Conservation (phyloP, 92 coral and sea anemone species). For the Pocillopora grandis region DNA sequence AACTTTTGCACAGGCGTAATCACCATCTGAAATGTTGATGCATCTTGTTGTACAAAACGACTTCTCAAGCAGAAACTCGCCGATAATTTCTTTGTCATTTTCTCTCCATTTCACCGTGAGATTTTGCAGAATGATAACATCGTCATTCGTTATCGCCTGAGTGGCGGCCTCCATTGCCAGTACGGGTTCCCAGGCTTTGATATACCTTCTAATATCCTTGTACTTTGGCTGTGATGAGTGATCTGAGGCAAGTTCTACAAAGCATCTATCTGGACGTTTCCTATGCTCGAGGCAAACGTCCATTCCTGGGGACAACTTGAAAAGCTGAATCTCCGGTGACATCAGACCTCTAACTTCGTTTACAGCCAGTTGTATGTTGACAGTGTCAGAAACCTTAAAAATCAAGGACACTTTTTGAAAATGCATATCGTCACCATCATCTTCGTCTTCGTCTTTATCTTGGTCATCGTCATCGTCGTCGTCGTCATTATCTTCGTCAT, state of each 20-base stretch:
- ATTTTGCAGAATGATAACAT: conserved; percentile 35
- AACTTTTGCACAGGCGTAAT: conserved; percentile 43
- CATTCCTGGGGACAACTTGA: conserved; percentile 46
- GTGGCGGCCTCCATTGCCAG: conserved; percentile 63
- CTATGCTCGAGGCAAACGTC: conserved; percentile 65
- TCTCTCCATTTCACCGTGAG: conserved; percentile 33
- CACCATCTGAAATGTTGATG: conserved; percentile 28
- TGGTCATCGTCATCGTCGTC: not conserved
- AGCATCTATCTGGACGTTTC: conserved; percentile 45
- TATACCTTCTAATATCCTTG: conserved; percentile 26
- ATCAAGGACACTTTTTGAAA: conserved; percentile 17
- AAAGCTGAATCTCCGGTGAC: conserved; percentile 60
- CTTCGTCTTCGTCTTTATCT: too few species aligned
- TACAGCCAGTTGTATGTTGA: conserved; percentile 56
- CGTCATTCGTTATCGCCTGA: conserved; percentile 47
- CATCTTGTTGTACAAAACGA: conserved; percentile 3
- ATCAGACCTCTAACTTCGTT: conserved; percentile 39
- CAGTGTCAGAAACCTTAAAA: conserved; percentile 43
- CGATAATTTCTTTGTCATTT: not conserved
- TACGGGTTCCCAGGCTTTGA: conserved; percentile 53
- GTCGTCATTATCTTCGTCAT: not conserved
- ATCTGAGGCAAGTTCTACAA: conserved; percentile 32
- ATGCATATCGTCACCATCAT: not conserved
- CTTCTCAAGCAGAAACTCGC: conserved; percentile 7
- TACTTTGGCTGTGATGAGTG: conserved; percentile 28